Conservation (phyloP, 2,888 invertebrate species). For the Parnassius orleans region DNA sequence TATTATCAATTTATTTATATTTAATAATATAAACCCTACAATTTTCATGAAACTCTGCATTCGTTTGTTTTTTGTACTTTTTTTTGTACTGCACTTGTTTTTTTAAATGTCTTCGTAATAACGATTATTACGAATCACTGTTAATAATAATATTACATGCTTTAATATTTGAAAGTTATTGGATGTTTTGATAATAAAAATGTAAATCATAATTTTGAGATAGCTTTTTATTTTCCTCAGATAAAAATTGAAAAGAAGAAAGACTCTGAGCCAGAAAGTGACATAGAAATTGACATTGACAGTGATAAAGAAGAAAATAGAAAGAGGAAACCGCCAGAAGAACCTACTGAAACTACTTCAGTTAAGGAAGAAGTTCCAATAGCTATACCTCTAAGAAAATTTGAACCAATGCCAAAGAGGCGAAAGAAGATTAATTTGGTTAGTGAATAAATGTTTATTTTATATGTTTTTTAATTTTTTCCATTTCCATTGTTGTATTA, state of each 20-base stretch:
- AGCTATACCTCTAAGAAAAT: constrained; percentile 58
- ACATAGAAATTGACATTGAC: constrained; percentile 82
- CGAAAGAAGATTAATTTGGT: constrained; percentile 79
- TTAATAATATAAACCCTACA: too few species aligned
- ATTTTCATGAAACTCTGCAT: too few species aligned
- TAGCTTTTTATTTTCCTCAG: constrained; percentile 36
- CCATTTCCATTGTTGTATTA: neutral
- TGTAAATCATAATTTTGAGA: too few species aligned
- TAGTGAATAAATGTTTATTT: constrained; percentile 30
- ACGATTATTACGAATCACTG: too few species aligned
- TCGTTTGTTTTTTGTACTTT: too few species aligned
- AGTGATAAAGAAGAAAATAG: constrained; percentile 61
- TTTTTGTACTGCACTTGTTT: too few species aligned
- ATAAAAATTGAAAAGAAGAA: constrained; percentile 76
- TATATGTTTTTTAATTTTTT: too few species aligned
- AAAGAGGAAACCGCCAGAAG: constrained; percentile 27
- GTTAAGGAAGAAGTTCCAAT: constrained; percentile 47
- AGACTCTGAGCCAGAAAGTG: constrained; percentile 74
- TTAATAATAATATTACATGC: too few species aligned
- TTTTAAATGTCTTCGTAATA: too few species aligned
- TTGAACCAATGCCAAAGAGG: constrained; percentile 70
- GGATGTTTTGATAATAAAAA: too few species aligned
- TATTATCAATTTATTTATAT: too few species aligned
- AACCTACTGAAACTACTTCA: constrained; percentile 13
- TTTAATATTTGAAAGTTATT: too few species aligned